phyloP scores from a whole-genome alignment of 2,113 vertebrate species.

The Anarrhichthys ocellatus region DNA sequence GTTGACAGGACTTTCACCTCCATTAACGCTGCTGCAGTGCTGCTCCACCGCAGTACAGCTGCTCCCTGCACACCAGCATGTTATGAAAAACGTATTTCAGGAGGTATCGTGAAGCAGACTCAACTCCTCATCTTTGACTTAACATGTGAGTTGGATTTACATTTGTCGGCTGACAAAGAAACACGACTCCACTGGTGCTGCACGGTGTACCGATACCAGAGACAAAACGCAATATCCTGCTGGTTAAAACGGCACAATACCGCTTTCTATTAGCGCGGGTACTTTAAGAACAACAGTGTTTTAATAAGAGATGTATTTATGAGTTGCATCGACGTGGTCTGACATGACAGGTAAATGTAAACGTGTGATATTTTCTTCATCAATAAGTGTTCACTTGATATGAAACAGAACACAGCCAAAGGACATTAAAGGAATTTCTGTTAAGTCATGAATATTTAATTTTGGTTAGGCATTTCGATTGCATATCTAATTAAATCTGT shows the following conservation, averaged over 20 bases:
- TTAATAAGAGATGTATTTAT: too few relatives aligned
- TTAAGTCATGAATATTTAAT: conserved; percentile 71
- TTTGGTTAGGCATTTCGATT: conserved; percentile 63
- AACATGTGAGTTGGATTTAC: too few relatives aligned
- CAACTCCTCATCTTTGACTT: too few relatives aligned
- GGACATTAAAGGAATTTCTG: conserved; percentile 61
- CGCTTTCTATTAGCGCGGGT: too few relatives aligned
- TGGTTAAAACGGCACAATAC: too few relatives aligned
- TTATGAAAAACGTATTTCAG: too few relatives aligned
- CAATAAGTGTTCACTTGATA: conserved; percentile 56
- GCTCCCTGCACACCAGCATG: not conserved
- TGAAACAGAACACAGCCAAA: conserved; percentile 46
- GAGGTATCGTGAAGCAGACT: too few relatives aligned
- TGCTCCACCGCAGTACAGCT: conserved; percentile 8
- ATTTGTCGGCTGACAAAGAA: too few relatives aligned
- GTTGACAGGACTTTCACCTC: conserved; percentile 26
- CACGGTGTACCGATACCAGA: too few relatives aligned
- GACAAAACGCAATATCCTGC: too few relatives aligned
- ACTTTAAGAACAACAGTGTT: too few relatives aligned
- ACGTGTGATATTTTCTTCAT: conserved; percentile 64
- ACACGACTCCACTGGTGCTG: too few relatives aligned
- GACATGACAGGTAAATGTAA: conserved; percentile 27
- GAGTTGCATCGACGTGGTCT: not conserved
- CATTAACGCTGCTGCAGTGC: conserved; percentile 26
- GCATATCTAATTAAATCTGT: conserved; percentile 74